A percentile compares a stretch with the other conserved stretches of the same genome.
phyloP scores from a whole-genome alignment of 2,797 vertebrate genomes.

The Enteromius trimaculatus region DNA sequence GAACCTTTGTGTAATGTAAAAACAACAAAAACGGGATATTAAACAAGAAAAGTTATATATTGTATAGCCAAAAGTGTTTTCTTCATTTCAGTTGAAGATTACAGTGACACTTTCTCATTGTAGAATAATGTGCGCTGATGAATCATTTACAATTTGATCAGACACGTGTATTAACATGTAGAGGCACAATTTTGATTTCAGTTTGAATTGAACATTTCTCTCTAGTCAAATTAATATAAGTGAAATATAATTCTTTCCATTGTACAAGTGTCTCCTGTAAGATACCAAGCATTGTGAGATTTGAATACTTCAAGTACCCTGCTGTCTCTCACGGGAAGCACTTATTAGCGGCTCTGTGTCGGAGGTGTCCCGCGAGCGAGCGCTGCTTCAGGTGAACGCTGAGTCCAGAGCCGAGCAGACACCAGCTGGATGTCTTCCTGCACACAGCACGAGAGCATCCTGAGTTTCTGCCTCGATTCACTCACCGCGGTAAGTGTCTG shows the following conservation, averaged over 20 bases:
- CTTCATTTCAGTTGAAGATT: not conserved
- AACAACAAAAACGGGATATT: not conserved
- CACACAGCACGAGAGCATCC: not conserved
- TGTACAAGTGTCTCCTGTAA: not conserved
- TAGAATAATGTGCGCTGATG: not conserved
- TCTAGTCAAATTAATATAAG: not conserved
- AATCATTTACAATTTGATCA: not conserved
- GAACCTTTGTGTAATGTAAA: too few species aligned
- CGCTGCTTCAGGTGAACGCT: not conserved
- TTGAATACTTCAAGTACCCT: not conserved
- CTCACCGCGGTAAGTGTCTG: slow-evolving; percentile 17
- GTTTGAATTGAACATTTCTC: not conserved
- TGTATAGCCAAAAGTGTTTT: not conserved
- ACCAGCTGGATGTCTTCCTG: slow-evolving; percentile 7
- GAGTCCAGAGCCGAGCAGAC: not conserved
- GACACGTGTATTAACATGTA: not conserved
- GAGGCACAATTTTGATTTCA: not conserved
- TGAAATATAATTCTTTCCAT: not conserved
- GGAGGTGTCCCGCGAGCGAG: not conserved
- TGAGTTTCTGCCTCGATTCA: slow-evolving; percentile 31
- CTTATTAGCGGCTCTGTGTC: not conserved
- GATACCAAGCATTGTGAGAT: not conserved
- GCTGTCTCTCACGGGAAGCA: not conserved
- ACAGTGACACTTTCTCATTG: not conserved
- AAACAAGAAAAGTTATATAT: not conserved